Evolutionary conservation across 2,888 invertebrate species (phyloP).

Genomic region (Atethmia centrago): DNA sequence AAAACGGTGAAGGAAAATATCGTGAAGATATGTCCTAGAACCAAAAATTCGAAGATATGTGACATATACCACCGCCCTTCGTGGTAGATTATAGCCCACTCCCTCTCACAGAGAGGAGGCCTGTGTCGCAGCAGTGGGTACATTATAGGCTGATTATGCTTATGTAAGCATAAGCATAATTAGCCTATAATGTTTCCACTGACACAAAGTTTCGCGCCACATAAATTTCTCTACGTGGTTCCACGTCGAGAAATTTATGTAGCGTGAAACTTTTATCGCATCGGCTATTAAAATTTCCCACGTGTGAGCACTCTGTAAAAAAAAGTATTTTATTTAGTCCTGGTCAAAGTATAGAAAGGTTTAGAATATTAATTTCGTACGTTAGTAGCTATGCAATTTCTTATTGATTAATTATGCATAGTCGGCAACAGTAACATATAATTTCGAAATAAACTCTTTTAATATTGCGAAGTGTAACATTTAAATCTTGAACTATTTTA

Average conservation of each 20-base stretch:
- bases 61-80: too few relatives aligned
- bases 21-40: too few relatives aligned
- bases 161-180: too few relatives aligned
- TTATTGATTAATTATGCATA: slow-evolving; percentile 9
- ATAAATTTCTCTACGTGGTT: too few relatives aligned
- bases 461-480: slow-evolving; percentile 21
- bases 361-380: background rate
- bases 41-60: too few relatives aligned
- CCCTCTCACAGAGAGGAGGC: too few relatives aligned
- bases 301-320: background rate
- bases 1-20: too few relatives aligned
- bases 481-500: slow-evolving; percentile 16
- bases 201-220: too few relatives aligned
- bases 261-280: slow-evolving; percentile 26
- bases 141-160: too few relatives aligned
- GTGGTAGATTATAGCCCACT: too few relatives aligned
- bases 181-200: too few relatives aligned
- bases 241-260: slow-evolving; percentile 25
- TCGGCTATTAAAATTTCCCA: slow-evolving; percentile 24
- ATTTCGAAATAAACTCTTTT: slow-evolving; percentile 5
- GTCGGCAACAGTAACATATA: slow-evolving; percentile 4
- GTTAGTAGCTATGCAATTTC: slow-evolving; percentile 5
- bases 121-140: too few relatives aligned
- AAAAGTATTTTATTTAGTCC: background rate
- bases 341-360: background rate